Conservation (phyloP, 1,140 invertebrate species). For the Caenorhabditis latens region DNA sequence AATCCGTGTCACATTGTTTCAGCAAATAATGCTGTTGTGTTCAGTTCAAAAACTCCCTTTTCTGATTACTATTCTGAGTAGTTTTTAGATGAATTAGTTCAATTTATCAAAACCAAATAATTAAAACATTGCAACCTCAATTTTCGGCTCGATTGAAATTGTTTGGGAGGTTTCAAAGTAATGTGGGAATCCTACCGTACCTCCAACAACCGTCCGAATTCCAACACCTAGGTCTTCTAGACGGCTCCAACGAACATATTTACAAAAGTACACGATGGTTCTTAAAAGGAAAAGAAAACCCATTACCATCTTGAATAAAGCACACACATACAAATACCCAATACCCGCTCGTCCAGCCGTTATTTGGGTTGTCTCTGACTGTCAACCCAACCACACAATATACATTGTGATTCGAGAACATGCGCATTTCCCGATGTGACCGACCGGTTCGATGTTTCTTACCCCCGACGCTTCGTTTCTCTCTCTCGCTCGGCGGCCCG, state of each 20-base stretch:
- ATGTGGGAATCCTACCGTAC: too few relatives aligned
- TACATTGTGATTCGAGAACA: slow-evolving; percentile 49
- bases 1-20: background rate
- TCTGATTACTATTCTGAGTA: too few relatives aligned
- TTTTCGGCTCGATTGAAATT: too few relatives aligned
- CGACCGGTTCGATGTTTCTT: slow-evolving; percentile 53
- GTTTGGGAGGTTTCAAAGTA: too few relatives aligned
- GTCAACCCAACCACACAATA: background rate
- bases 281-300: background rate
- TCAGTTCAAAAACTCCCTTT: too few relatives aligned
- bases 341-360: background rate
- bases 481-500: background rate
- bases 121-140: too few relatives aligned
- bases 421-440: slow-evolving; percentile 48
- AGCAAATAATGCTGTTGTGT: background rate
- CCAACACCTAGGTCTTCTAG: too few relatives aligned
- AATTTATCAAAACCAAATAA: too few relatives aligned
- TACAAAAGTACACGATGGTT: background rate
- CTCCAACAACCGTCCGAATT: too few relatives aligned
- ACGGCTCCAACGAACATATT: too few relatives aligned
- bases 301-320: background rate
- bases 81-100: too few relatives aligned
- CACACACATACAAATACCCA: background rate
- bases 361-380: slow-evolving; percentile 22
- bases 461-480: slow-evolving; percentile 20